These are phyloP conservation scores for Brenthis daphne DNA, from an alignment of 2,888 invertebrate species.

Conservation along the genomic window DNA sequence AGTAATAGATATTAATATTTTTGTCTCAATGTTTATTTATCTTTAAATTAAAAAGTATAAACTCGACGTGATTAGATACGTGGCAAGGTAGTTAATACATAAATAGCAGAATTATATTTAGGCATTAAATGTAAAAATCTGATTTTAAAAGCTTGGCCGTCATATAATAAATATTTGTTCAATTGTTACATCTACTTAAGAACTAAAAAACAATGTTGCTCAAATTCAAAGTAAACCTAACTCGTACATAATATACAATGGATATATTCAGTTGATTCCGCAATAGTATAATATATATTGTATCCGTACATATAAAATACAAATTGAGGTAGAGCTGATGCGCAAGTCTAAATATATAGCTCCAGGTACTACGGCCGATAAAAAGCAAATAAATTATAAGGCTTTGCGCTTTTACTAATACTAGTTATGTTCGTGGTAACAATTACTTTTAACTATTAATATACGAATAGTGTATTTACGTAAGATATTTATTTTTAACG, in stretches of 20 bases:
- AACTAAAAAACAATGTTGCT: not conserved
- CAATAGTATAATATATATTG: not conserved
- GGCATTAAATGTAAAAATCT: too few species aligned
- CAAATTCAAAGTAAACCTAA: not conserved
- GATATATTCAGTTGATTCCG: conserved; percentile 2
- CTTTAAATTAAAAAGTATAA: too few species aligned
- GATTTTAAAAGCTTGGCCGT: too few species aligned
- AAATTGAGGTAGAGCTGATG: conserved; percentile 12
- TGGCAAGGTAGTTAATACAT: too few species aligned
- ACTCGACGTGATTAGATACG: too few species aligned
- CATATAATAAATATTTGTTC: too few species aligned
- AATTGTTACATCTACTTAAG: not conserved
- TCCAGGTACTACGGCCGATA: conserved; percentile 13
- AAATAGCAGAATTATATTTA: too few species aligned
- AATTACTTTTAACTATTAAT: too few species aligned
- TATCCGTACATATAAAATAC: conserved; percentile 14
- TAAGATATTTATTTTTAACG: too few species aligned
- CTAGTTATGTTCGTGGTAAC: not conserved
- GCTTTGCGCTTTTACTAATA: conserved; percentile 7
- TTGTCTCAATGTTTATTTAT: too few species aligned
- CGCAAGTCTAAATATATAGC: conserved; percentile 19
- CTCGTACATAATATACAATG: not conserved
- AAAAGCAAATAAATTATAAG: conserved; percentile 10
- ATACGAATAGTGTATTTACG: too few species aligned
- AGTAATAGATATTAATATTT: too few species aligned